Evolutionary conservation across 1,140 invertebrate genomes (phyloP), one percentile per base, ranked within the genome.

Genomic region (Grapholita molesta): DNA sequence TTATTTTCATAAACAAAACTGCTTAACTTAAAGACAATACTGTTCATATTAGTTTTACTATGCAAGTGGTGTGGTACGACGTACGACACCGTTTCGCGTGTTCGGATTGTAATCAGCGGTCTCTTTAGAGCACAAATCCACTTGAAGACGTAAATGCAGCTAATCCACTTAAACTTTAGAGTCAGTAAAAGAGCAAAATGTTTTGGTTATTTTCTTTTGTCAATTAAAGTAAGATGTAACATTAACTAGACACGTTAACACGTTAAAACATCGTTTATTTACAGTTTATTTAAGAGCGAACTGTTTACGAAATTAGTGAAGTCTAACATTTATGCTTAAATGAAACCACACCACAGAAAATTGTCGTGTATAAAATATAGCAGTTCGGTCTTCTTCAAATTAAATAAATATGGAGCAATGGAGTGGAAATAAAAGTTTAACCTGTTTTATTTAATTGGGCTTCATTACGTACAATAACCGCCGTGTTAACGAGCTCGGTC

Each of bases 401-500:
- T 48, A 18, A 48, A 48, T 48, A 18, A 48, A 28, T n/a, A n/a
- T 28, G n/a, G 12, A 28, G 55, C 15, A 61, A 52, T 15, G 1
- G 18, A 7, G 28, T 21, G 18, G n/a, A 61, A 61, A 32, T 15
- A 15, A 61, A 61, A 32, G 28, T 30, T 28, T 61, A 61, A 6
- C 28, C 30, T 30, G 55, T 30, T 61, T 15, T 12, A 61, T 25
- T 30, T 28, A 61, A 32, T 61, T 61, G 55, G 4, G 55, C 30
- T 61, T 61, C 28, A 32, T 32, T 15, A 30, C 12, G 24, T 61
- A 61, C 25, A 25, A n/a, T 61, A 61, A 61, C 55, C 55, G 25
- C 55, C 25, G 55, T 12, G 67, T 74, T 75, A 76, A 78, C 72
- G 77, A 79, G 66, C 75, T 72, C 73, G 74, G 78, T 66, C 74